These are phyloP conservation scores for Candidula unifasciata DNA, from an alignment of 2,888 invertebrate species.

Conservation along the genomic window DNA sequence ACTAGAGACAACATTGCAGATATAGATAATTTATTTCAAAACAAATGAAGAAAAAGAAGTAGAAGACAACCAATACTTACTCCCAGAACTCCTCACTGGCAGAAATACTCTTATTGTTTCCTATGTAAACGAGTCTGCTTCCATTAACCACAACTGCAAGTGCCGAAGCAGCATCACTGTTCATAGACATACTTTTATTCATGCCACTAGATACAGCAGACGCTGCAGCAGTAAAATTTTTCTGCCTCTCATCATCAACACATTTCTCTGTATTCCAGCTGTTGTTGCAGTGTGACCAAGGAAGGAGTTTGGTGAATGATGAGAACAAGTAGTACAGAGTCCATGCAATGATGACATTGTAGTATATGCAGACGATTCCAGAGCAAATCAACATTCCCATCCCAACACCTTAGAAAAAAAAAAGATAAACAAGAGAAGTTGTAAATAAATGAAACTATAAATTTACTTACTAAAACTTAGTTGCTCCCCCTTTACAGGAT, in stretches of 20 bases:
- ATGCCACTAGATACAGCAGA: not conserved
- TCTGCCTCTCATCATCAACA: slow-evolving; percentile 38
- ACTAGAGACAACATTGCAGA: too few relatives aligned
- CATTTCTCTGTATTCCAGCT: slow-evolving; percentile 75
- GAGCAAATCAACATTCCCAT: slow-evolving; percentile 78
- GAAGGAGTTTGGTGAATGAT: slow-evolving; percentile 75
- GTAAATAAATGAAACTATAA: too few relatives aligned
- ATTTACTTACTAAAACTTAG: too few relatives aligned
- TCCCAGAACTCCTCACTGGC: slow-evolving; percentile 74
- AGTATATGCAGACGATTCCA: slow-evolving; percentile 78
- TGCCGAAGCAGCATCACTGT: not conserved
- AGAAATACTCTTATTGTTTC: slow-evolving; percentile 53
- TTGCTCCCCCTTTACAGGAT: too few relatives aligned
- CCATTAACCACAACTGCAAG: slow-evolving; percentile 17
- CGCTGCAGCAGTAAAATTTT: not conserved
- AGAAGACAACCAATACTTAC: slow-evolving; percentile 59
- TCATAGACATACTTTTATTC: not conserved
- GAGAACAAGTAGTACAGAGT: slow-evolving; percentile 77
- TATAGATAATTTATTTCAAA: too few relatives aligned
- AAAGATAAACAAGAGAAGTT: too few relatives aligned
- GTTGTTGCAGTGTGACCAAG: slow-evolving; percentile 77
- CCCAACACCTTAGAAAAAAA: slow-evolving; percentile 74
- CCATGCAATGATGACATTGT: slow-evolving; percentile 79
- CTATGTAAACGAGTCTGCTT: slow-evolving; percentile 23
- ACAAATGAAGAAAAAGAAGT: too few relatives aligned